Percentiles rank a stretch among this genome's conserved stretches.
Conservation (phyloP, 2,797 vertebrate genomes). For the Microhierax caerulescens region DNA sequence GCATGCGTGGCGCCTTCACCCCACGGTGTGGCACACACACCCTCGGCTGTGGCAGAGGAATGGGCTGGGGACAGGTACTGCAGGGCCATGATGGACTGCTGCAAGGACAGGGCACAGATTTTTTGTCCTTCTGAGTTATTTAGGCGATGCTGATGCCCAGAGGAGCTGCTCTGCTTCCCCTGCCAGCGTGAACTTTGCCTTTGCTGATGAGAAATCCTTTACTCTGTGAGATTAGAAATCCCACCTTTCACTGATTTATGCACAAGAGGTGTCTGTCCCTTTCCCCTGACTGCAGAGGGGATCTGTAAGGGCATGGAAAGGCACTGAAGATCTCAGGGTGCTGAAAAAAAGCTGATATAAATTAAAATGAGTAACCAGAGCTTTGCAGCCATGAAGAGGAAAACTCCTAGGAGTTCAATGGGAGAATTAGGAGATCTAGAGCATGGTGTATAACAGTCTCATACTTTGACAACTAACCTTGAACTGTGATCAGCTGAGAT, state of each 20-base stretch:
- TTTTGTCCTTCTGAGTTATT: not conserved
- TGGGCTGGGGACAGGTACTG: not conserved
- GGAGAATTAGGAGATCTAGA: not conserved
- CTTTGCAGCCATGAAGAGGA: not conserved
- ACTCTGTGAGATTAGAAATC: not conserved
- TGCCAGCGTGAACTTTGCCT: not conserved
- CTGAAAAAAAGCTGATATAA: not conserved
- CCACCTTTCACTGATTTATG: not conserved
- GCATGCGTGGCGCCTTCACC: not conserved
- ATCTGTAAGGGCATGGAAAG: not conserved
- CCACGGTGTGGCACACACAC: accelerated
- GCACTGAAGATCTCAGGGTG: not conserved
- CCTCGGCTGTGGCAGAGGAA: not conserved
- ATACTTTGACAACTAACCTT: not conserved
- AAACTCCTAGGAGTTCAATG: not conserved
- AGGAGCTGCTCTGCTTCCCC: not conserved
- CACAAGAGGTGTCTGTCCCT: not conserved
- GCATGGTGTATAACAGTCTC: not conserved
- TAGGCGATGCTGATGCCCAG: not conserved
- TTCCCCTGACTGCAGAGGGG: not conserved
- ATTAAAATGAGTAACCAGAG: not conserved
- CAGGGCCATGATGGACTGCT: not conserved
- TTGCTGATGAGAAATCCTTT: not conserved
- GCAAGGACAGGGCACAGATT: not conserved
- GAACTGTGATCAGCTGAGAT: not conserved